Evolutionary conservation across 2,113 vertebrate genomes (phyloP).

Genomic region (Asarcornis scutulata): DNA sequence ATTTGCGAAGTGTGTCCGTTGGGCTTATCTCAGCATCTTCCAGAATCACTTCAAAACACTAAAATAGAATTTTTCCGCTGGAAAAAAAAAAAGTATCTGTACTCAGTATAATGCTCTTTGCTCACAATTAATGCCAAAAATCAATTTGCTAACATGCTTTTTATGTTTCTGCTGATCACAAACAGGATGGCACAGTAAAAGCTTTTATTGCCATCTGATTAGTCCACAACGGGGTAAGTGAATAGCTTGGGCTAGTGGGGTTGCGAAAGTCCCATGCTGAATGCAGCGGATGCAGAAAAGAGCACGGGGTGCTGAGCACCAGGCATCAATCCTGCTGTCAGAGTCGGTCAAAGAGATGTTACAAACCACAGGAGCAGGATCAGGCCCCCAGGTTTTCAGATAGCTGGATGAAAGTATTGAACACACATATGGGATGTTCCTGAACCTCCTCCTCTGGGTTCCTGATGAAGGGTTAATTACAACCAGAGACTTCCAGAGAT

Average conservation of each 20-base stretch:
- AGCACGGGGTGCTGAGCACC: not conserved
- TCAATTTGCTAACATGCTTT: conserved; percentile 47
- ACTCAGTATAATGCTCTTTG: conserved; percentile 3
- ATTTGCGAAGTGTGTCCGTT: conserved; percentile 37
- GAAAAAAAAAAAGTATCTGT: not conserved
- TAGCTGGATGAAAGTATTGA: not conserved
- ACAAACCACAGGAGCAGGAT: not conserved
- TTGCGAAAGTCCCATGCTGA: not conserved
- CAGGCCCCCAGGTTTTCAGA: not conserved
- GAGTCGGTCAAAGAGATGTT: not conserved
- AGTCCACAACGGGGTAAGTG: not conserved
- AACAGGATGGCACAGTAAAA: conserved; percentile 51
- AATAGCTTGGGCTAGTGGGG: not conserved
- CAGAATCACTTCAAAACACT: conserved; percentile 25
- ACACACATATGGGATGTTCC: fast-evolving
- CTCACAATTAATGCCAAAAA: conserved; percentile 56
- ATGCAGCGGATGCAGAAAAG: not conserved
- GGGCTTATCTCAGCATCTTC: conserved; percentile 51
- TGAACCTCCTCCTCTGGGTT: not conserved
- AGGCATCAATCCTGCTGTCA: not conserved
- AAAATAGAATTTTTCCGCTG: conserved; percentile 40
- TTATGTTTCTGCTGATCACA: conserved; percentile 70
- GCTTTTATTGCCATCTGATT: conserved; percentile 49
- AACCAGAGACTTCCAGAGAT: not conserved
- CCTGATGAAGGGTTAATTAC: not conserved